Conservation (phyloP, 2,888 invertebrate species). For the Eristalinus aeneus region DNA sequence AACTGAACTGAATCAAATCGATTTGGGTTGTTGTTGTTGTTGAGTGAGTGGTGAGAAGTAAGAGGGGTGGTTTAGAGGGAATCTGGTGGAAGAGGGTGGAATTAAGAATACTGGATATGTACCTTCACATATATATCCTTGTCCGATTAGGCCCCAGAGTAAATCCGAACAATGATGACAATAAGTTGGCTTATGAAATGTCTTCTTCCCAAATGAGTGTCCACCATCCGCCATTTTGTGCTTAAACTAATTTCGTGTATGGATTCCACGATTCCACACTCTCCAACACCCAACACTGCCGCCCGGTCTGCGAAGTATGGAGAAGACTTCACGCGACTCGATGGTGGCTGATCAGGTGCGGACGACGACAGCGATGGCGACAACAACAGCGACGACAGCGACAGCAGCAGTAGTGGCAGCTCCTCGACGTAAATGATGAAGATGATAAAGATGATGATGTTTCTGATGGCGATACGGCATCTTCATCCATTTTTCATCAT, state of each 20-base stretch:
- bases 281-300: slow-evolving; percentile 53
- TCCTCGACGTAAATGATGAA: slow-evolving; percentile 58
- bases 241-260: slow-evolving; percentile 73
- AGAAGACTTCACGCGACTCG: slow-evolving; percentile 75
- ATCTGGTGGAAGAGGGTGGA: no score
- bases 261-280: slow-evolving; percentile 74
- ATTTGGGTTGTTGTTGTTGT: slow-evolving; percentile 72
- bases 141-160: slow-evolving; percentile 99
- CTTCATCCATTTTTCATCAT: slow-evolving; percentile 71
- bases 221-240: slow-evolving; percentile 85
- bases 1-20: slow-evolving; percentile 66
- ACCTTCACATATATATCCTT: slow-evolving; percentile 99
- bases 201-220: slow-evolving; percentile 99
- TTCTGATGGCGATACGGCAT: slow-evolving; percentile 72
- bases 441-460: slow-evolving; percentile 70
- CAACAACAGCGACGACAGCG: slow-evolving; percentile 25
- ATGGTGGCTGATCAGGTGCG: slow-evolving; percentile 73
- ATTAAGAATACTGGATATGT: slow-evolving; percentile 54
- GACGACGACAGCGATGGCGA: slow-evolving; percentile 70
- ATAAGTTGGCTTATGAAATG: slow-evolving; percentile 99
- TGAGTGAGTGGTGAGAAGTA: slow-evolving; percentile 55
- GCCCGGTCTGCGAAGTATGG: slow-evolving; percentile 73
- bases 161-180: slow-evolving; percentile 99
- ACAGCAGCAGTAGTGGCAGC: slow-evolving; percentile 60
- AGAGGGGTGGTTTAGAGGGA: not conserved